Conservation (phyloP, 2,797 vertebrate species). For the Smutsia gigantea region DNA sequence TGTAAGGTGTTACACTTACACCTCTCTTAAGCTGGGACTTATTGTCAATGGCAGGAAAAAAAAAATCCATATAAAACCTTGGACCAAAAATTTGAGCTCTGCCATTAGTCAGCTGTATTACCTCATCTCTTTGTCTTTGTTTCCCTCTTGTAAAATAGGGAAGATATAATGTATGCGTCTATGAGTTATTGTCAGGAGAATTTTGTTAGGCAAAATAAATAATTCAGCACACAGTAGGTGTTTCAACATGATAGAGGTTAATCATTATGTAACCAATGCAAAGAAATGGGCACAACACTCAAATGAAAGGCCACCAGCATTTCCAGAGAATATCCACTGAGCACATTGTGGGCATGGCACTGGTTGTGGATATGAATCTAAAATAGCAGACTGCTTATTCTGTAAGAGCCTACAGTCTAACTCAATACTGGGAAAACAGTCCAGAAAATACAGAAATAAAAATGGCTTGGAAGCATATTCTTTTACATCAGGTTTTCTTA, state of each 20-base stretch:
- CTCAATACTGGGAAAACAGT: background rate
- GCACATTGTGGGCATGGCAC: too few relatives aligned
- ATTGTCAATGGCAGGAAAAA: background rate
- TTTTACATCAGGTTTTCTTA: background rate
- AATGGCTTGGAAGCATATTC: background rate
- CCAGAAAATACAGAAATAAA: background rate
- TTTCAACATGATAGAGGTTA: background rate
- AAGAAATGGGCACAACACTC: rapidly evolving
- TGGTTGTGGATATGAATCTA: background rate
- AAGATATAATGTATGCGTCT: background rate
- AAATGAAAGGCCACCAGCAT: rapidly evolving
- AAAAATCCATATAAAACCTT: background rate
- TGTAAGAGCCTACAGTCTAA: background rate
- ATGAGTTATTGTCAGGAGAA: background rate
- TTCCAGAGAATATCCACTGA: background rate
- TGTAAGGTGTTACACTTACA: background rate
- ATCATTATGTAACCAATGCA: background rate
- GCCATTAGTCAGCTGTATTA: background rate
- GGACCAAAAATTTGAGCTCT: background rate
- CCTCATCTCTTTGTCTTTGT: background rate
- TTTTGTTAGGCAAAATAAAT: background rate
- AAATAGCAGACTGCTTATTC: background rate
- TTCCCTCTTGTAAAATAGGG: background rate
- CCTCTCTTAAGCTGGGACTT: background rate
- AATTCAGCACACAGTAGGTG: background rate